Evolutionary conservation across 1,140 invertebrate species (phyloP), one percentile per base, ranked within the genome.

Genomic region (Drosophila asahinai): DNA sequence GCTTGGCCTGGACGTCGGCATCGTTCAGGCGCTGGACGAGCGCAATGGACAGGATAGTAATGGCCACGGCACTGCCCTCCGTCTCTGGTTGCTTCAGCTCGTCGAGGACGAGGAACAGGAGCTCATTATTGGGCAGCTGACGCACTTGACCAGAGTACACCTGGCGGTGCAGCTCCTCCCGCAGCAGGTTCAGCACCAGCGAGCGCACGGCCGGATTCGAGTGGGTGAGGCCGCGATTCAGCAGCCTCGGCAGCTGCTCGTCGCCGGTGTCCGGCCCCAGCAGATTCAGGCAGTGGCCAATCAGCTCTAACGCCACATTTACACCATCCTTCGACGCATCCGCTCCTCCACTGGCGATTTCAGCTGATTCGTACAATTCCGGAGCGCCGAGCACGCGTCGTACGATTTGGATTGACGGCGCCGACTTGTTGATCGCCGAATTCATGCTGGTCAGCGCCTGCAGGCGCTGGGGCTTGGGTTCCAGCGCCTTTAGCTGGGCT

Each of bases 221-320:
- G 89, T 96, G 95, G 3, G 93, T 89, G 38, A 96, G 84, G 42
- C 94, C 93, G 68, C 93, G 93, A 91, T 94, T 94, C 12, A 95
- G 87, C 15, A 83, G 33, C 6, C 48, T 27, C 0, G 81, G 73
- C 48, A 87, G 48, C n/a, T 63, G 92, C 54, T 94, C 94, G 42
- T 93, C 93, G 15, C 93, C 93, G 57, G 94, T 94, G 30, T 94
- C 94, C 30, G 94, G 60, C 30, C 92, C 79, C 76, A 95, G 93
- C 70, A 94, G 94, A 3, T 94, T 90, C 82, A 95, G 94, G 81
- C 94, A 95, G 61, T 94, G 77, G 43, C 94, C 92, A 14, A 96
- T 77, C 12, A 95, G 94, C 80, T 95, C 95, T 77, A 94, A 94
- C n/a, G 94, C 93, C 62, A 95, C 83, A 65, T 94, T 93, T n/a